These are phyloP conservation scores for Phodopus roborovskii DNA, from an alignment of 2,113 vertebrate species.

Conservation along the genomic window DNA sequence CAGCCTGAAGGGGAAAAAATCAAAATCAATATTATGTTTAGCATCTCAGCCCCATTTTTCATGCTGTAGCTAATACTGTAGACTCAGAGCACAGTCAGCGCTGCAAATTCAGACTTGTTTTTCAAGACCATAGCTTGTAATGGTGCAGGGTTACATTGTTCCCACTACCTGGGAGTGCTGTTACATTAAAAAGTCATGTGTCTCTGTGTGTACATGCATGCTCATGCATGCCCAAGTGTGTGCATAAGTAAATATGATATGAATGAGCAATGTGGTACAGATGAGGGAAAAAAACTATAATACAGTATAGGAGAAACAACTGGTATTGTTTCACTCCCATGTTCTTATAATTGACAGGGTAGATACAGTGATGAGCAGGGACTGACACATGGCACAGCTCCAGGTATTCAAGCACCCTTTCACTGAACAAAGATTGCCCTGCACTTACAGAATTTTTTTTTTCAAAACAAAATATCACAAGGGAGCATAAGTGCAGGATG, in stretches of 20 bases:
- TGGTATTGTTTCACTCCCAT: not conserved
- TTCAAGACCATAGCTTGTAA: slow-evolving; percentile 53
- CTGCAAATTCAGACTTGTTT: slow-evolving; percentile 64
- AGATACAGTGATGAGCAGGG: not conserved
- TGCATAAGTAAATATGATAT: not conserved
- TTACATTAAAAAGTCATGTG: not conserved
- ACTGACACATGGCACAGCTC: no score
- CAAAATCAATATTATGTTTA: slow-evolving; percentile 83
- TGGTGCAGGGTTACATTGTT: not conserved
- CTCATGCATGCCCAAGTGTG: accelerated
- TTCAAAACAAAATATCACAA: not conserved
- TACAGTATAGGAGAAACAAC: not conserved
- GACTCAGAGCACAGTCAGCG: slow-evolving; percentile 51
- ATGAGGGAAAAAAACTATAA: not conserved
- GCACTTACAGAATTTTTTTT: not conserved
- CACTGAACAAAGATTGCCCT: not conserved
- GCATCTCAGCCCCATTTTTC: slow-evolving; percentile 74
- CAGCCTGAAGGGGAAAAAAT: slow-evolving; percentile 46
- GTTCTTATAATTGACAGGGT: not conserved
- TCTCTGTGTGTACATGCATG: no score
- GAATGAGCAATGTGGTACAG: accelerated
- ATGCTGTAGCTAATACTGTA: slow-evolving; percentile 67
- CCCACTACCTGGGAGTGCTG: not conserved
- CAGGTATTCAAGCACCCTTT: not conserved
- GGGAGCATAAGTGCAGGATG: not conserved